Conservation (phyloP, 2,797 vertebrate species). For the Melanotaenia trifasciata region DNA sequence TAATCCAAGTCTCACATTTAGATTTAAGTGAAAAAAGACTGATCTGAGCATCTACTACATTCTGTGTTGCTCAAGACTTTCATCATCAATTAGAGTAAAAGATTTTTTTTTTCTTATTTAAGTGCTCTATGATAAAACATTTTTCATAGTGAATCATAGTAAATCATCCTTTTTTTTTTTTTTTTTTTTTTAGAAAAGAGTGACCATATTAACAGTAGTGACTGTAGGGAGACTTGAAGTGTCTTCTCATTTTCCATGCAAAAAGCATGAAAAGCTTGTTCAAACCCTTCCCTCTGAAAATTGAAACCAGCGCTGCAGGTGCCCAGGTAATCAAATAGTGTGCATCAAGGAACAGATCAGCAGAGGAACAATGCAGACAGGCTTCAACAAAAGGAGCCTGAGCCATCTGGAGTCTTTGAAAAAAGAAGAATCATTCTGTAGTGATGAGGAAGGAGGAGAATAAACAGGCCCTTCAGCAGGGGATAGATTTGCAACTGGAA, state of each 20-base stretch:
- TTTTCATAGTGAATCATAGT: constrained; percentile 19
- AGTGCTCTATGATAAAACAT: constrained; percentile 11
- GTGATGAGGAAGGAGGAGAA: constrained; percentile 22
- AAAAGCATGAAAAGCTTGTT: constrained; percentile 50
- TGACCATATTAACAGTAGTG: constrained; percentile 35
- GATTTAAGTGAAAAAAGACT: constrained; percentile 39
- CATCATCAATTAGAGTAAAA: constrained; percentile 32
- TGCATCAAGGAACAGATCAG: constrained; percentile 62
- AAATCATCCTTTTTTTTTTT: no score
- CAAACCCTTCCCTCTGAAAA: constrained; percentile 50
- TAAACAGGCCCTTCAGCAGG: constrained; percentile 42
- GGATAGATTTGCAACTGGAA: constrained; percentile 58
- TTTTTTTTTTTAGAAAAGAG: constrained; percentile 19
- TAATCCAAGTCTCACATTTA: constrained; percentile 57
- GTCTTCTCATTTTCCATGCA: constrained; percentile 52
- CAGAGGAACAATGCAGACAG: constrained; percentile 55
- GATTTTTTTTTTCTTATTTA: constrained; percentile 19
- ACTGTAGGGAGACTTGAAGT: constrained; percentile 29
- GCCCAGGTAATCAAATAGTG: constrained; percentile 68
- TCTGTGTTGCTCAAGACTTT: constrained; percentile 42
- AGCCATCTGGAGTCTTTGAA: constrained; percentile 77
- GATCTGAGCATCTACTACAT: constrained; percentile 11
- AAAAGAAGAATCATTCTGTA: constrained; percentile 42
- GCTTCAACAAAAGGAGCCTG: constrained; percentile 63
- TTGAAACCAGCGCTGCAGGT: constrained; percentile 61